Percentiles rank a stretch among this genome's conserved stretches.
Conservation (phyloP, 2,888 invertebrate genomes). For the Brachylomia viminalis region DNA sequence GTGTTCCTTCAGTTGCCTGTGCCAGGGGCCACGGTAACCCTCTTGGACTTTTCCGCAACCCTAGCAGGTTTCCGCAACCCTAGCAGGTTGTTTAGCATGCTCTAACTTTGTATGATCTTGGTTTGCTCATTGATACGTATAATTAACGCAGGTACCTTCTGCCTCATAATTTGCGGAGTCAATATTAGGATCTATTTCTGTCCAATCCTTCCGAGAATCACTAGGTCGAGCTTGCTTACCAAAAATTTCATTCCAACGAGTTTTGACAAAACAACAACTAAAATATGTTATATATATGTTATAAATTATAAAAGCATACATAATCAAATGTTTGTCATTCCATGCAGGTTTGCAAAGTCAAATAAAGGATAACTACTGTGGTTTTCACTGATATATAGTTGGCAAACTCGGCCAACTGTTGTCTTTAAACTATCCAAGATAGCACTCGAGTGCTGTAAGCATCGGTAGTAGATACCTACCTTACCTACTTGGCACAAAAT, state of each 20-base stretch:
- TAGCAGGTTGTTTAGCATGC: too few relatives aligned
- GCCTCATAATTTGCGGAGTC: not conserved
- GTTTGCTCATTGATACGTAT: not conserved
- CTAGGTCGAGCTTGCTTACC: not conserved
- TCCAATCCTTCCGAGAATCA: slow-evolving; percentile 16
- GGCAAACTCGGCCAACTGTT: not conserved
- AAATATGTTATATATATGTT: not conserved
- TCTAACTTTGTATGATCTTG: not conserved
- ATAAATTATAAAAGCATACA: not conserved
- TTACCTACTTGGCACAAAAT: not conserved
- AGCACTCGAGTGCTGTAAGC: not conserved
- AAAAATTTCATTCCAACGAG: not conserved
- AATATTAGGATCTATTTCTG: not conserved
- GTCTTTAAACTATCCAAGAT: not conserved
- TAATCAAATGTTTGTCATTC: not conserved
- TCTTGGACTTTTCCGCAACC: too few relatives aligned
- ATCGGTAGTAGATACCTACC: not conserved
- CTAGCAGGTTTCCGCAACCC: too few relatives aligned
- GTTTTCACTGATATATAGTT: not conserved
- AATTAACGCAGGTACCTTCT: not conserved
- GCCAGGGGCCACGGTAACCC: too few relatives aligned
- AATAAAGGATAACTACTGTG: not conserved
- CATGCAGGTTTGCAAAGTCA: not conserved
- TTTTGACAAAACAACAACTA: not conserved
- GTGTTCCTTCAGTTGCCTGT: too few relatives aligned